Conservation (phyloP, 2,888 invertebrate species). For the Morpho achilles region DNA sequence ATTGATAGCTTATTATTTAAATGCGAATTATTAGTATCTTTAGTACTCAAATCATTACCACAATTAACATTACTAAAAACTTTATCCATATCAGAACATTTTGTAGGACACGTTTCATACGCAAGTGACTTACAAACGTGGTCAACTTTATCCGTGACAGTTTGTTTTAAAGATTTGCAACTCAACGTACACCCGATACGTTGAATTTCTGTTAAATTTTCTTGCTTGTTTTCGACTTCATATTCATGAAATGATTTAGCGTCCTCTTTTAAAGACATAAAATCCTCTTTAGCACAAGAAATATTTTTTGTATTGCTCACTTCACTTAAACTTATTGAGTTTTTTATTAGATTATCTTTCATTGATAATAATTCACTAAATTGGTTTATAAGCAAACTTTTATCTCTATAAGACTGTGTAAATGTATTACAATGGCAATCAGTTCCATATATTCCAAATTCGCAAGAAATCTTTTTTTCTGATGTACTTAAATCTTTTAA, state of each 20-base stretch:
- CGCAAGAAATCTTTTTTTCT: constrained; percentile 27
- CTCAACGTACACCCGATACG: constrained; percentile 54
- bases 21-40: not conserved
- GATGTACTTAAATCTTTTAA: constrained; percentile 32
- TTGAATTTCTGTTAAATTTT: constrained; percentile 24
- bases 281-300: not conserved
- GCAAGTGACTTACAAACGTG: constrained; percentile 42
- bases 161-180: constrained; percentile 46
- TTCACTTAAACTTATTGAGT: constrained; percentile 1
- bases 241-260: no score
- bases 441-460: constrained; percentile 30
- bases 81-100: constrained; percentile 47
- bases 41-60: constrained; percentile 7
- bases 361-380: constrained; percentile 22
- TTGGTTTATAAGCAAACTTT: constrained; percentile 23
- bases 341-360: not conserved
- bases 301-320: not conserved
- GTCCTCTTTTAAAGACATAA: constrained; percentile 4
- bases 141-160: constrained; percentile 38
- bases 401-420: constrained; percentile 12
- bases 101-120: constrained; percentile 30
- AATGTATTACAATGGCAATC: constrained; percentile 30
- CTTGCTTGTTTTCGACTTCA: no score
- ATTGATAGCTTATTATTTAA: not conserved
- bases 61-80: constrained; percentile 26